Evolutionary conservation across 2,113 vertebrate genomes (phyloP).

Genomic region (Leucopsar rothschildi): DNA sequence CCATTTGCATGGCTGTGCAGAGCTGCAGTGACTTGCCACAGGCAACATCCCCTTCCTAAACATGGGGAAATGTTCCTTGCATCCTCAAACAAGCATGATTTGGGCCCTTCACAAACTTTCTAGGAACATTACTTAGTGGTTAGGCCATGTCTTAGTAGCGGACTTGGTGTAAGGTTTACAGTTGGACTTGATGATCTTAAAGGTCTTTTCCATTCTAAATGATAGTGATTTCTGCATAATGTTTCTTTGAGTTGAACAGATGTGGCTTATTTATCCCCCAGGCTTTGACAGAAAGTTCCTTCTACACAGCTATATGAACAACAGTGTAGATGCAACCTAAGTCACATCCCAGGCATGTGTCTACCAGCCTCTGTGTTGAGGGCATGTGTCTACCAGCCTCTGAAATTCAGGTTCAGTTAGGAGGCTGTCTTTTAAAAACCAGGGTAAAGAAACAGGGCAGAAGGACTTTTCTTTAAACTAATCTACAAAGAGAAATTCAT

Average conservation of each 20-base stretch:
- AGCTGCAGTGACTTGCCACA: background rate
- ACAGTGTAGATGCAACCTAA: background rate
- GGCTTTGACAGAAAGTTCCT: background rate
- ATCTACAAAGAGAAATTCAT: slow-evolving; percentile 36
- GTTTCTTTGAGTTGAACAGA: background rate
- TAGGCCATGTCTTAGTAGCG: background rate
- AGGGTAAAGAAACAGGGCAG: slow-evolving; percentile 50
- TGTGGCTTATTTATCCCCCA: background rate
- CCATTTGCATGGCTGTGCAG: background rate
- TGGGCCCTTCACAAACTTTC: background rate
- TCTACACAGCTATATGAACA: background rate
- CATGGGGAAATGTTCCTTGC: background rate
- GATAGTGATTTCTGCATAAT: background rate
- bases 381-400: background rate
- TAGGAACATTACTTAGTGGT: background rate
- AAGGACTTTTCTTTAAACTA: slow-evolving; percentile 22
- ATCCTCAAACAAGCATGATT: background rate
- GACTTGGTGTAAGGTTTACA: background rate
- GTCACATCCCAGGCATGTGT: background rate
- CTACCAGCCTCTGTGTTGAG: background rate
- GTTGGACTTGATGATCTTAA: background rate
- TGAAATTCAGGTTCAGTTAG: background rate
- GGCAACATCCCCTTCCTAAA: background rate
- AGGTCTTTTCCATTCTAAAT: background rate
- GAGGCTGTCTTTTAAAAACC: slow-evolving; percentile 27